Conservation (phyloP, 2,888 invertebrate species). For the Ophion slaviceki region DNA sequence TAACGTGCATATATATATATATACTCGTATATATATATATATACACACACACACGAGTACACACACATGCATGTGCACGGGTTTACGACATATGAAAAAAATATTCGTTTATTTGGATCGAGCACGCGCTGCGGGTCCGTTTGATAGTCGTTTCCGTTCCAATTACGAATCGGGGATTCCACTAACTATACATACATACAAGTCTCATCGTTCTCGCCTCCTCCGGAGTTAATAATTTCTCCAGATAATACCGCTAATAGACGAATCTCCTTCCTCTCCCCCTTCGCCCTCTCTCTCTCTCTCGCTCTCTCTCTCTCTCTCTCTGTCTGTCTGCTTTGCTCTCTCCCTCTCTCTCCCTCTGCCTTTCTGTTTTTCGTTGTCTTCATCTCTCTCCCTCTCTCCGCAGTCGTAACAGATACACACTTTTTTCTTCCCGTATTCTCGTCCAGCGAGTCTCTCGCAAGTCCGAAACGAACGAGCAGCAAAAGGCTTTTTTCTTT, state of each 20-base stretch:
- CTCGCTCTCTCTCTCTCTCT: constrained; percentile 11
- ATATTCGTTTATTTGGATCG: constrained; percentile 42
- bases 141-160: constrained; percentile 64
- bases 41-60: too few species aligned
- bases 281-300: constrained; percentile 19
- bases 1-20: background rate
- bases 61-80: background rate
- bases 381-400: background rate
- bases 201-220: constrained; percentile 33
- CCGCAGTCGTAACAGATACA: constrained; percentile 1
- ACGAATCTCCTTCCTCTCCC: background rate
- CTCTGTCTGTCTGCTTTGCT: background rate
- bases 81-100: constrained; percentile 15
- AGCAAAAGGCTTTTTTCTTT: background rate
- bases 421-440: constrained; percentile 21
- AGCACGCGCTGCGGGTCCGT: constrained; percentile 46
- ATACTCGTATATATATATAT: background rate
- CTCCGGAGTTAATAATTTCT: constrained; percentile 32
- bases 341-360: constrained; percentile 34
- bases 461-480: constrained; percentile 33
- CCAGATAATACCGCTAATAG: background rate
- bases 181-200: constrained; percentile 20
- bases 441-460: constrained; percentile 20
- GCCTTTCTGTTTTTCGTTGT: background rate
- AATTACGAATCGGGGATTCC: constrained; percentile 58